Evolutionary conservation across 2,888 invertebrate species (phyloP).

Genomic region (Tineola bisselliella): DNA sequence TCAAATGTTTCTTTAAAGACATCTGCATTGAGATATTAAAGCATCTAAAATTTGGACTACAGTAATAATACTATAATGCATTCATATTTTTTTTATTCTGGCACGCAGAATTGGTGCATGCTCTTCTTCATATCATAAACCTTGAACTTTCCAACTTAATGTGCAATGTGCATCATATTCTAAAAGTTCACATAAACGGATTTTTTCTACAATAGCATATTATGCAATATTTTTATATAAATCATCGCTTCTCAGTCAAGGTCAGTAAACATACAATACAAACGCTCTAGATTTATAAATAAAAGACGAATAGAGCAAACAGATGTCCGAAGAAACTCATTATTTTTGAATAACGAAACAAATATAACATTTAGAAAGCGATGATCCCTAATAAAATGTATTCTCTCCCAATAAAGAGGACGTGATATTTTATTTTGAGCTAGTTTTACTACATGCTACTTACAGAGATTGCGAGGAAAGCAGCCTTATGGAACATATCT

Average conservation of each 20-base stretch:
- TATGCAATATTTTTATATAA: background rate
- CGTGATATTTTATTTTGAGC: conserved; percentile 28
- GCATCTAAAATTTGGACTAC: background rate
- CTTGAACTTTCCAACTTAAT: background rate
- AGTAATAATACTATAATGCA: background rate
- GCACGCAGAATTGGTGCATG: background rate
- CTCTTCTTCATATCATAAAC: background rate
- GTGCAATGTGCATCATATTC: background rate
- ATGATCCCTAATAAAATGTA: conserved; percentile 16
- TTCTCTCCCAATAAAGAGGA: conserved; percentile 26
- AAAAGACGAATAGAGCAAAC: conserved; percentile 32
- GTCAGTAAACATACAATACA: conserved; percentile 28
- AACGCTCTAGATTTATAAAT: conserved; percentile 34
- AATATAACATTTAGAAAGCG: conserved; percentile 28
- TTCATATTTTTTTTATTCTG: background rate
- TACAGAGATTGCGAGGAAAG: conserved; percentile 27
- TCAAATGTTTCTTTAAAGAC: background rate
- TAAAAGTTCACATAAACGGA: background rate
- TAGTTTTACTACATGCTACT: conserved; percentile 31
- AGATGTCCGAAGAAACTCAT: conserved; percentile 29
- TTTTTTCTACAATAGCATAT: background rate
- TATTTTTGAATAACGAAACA: conserved; percentile 33
- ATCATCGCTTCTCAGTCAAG: conserved; percentile 25
- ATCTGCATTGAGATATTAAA: background rate
- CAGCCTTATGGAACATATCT: conserved; percentile 22